Base-by-base conservation (phyloP, 2,113 vertebrate genomes). In the Clarias gariepinus region DNA sequence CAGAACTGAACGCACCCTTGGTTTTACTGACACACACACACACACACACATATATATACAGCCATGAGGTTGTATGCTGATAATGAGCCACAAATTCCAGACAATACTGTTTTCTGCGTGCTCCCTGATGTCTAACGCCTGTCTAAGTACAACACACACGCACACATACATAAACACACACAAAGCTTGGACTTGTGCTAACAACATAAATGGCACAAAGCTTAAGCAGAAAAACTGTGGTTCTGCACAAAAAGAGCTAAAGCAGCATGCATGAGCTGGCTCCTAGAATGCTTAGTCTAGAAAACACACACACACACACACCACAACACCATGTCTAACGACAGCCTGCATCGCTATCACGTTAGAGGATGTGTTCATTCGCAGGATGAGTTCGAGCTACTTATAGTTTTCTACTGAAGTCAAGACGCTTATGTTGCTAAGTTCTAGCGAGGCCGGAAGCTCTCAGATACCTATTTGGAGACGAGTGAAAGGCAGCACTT, bases 251-350 rank as follows among this genome's bases (percentile, higher is more conserved):
- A 71, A 73, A 81, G 33, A 28, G 12, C 18, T 71, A 69, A 1
- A 71, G 77, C 64, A 41, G 64, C 85, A 86, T 86, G 85, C 85
- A 79, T 68, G 63, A 85, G 76, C 61, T 57, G 15, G 30, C 83
- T 36, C 47, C 68, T 60, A 9, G 52, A 15, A n/a, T 33, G 76
- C 69, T 21, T 15, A 90, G 86, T 89, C 6, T 47, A 47, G 79
- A 15, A 71, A 78, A 73, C 76, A 87, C 73, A 66, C 41, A 85
- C 52, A 28, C 53, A 84, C 52, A 82, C 63, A 80, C 53, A 73
- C 53, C 83, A 25, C 53, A 36, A 86, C 53, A n/a, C 81, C 1
- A n/a, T 8, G 28, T 74, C 83, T 84, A 41, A 84, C 19, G 25
- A 55, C 81, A 87, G 74, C 66, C 73, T 81, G 41, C 74, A 73